phyloP scores from a whole-genome alignment of 1,140 invertebrate species.

The Sycophaga agraensis region DNA sequence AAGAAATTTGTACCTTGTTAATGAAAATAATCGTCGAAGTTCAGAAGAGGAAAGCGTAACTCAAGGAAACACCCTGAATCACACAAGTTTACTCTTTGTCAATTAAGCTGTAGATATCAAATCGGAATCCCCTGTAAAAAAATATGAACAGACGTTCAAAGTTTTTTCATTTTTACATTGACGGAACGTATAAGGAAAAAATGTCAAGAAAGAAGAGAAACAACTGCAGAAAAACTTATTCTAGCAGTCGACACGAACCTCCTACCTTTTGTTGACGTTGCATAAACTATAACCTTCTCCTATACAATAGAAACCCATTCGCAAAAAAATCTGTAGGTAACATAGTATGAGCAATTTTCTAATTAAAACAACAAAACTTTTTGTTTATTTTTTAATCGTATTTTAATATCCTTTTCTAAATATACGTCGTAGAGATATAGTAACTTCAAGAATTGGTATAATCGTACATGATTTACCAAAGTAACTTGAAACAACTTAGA shows the following conservation, averaged over 20 bases:
- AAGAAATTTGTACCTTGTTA: conserved; percentile 8
- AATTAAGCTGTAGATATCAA: too few relatives aligned
- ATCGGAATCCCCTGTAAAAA: not conserved
- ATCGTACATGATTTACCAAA: too few relatives aligned
- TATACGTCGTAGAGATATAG: too few relatives aligned
- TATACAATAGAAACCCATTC: too few relatives aligned
- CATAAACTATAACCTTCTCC: conserved; percentile 11
- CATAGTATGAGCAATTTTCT: not conserved
- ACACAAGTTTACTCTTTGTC: not conserved
- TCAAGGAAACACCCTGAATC: not conserved
- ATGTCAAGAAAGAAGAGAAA: not conserved
- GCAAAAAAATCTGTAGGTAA: too few relatives aligned
- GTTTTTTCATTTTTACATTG: not conserved
- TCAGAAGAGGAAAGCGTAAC: not conserved
- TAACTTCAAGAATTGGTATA: too few relatives aligned
- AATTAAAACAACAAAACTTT: not conserved
- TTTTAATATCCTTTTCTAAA: too few relatives aligned
- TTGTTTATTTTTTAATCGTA: too few relatives aligned
- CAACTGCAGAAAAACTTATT: not conserved
- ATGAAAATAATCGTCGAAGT: not conserved
- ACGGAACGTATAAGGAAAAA: not conserved
- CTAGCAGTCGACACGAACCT: conserved; percentile 25
- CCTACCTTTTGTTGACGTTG: conserved; percentile 25
- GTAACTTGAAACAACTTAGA: too few relatives aligned
- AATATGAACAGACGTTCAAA: not conserved